phyloP scores from a whole-genome alignment of 2,888 invertebrate species.

The Drosophila mayaguana region DNA sequence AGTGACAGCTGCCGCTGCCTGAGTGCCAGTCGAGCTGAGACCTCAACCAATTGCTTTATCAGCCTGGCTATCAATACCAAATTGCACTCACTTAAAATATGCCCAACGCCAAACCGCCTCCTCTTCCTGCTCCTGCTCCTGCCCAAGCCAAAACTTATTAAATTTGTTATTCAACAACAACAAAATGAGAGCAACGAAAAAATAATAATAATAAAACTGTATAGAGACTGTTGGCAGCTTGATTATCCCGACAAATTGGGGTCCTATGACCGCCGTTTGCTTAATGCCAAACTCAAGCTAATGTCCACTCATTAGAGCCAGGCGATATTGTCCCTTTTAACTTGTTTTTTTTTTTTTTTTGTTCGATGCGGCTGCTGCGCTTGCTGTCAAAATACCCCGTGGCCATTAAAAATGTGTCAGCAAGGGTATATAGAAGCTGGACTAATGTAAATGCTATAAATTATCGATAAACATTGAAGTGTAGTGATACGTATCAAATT shows the following conservation, averaged over 20 bases:
- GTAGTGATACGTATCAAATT: no score
- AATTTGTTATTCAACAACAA: slow-evolving; percentile 28
- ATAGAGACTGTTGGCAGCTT: slow-evolving; percentile 47
- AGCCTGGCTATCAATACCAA: slow-evolving; percentile 69
- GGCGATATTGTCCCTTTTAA: slow-evolving; percentile 36
- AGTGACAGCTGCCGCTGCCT: slow-evolving; percentile 50
- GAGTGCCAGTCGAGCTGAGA: slow-evolving; percentile 7
- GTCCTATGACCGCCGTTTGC: slow-evolving; percentile 28
- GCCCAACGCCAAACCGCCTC: neutral
- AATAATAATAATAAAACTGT: slow-evolving; percentile 9
- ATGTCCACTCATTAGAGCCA: slow-evolving; percentile 72
- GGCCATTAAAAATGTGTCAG: neutral
- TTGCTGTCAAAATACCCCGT: slow-evolving; percentile 6
- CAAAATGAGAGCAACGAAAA: neutral
- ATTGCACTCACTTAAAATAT: slow-evolving; percentile 70
- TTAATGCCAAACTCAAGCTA: slow-evolving; percentile 57
- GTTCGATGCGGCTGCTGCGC: neutral
- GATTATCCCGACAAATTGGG: slow-evolving; percentile 70
- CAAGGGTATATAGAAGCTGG: neutral
- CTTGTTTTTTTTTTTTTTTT: neutral
- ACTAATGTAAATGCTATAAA: neutral
- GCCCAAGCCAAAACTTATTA: slow-evolving; percentile 16
- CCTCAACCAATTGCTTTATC: slow-evolving; percentile 52
- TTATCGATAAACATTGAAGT: no score
- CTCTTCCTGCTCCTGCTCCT: neutral